These are phyloP conservation scores for Ctenosaura bakeri DNA, from an alignment of 2,797 vertebrate genomes.

Conservation along the genomic window DNA sequence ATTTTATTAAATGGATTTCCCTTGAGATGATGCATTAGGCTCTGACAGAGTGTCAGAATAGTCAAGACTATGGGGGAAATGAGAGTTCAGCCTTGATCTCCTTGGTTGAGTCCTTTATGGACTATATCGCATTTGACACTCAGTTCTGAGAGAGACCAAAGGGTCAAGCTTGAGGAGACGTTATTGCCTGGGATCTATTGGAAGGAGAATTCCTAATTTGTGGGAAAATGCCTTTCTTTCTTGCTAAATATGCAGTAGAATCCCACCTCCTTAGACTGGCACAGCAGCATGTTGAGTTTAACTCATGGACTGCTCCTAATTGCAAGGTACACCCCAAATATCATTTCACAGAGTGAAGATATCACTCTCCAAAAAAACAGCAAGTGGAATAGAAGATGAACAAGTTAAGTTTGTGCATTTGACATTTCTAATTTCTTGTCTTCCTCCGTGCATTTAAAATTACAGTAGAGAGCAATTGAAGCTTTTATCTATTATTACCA, in stretches of 20 bases:
- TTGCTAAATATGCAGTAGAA: conserved; percentile 43
- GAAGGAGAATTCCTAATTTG: conserved; percentile 6
- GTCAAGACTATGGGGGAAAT: conserved; percentile 55
- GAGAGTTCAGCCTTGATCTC: conserved; percentile 68
- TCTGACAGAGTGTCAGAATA: conserved; percentile 53
- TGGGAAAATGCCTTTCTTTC: conserved; percentile 56
- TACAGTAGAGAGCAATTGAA: conserved; percentile 65
- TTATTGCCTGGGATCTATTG: neutral
- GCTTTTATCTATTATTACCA: conserved; percentile 73
- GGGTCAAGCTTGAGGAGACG: conserved; percentile 67
- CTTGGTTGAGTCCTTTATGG: conserved; percentile 68
- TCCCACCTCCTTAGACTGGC: conserved; percentile 61
- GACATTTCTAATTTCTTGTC: conserved; percentile 63
- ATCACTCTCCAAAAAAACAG: conserved; percentile 52
- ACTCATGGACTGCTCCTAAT: conserved; percentile 64
- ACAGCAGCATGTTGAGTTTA: conserved; percentile 46
- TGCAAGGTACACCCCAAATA: conserved; percentile 50
- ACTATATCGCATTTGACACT: conserved; percentile 67
- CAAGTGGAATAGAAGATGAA: conserved; percentile 23
- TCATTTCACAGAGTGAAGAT: conserved; percentile 48
- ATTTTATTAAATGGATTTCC: conserved; percentile 64
- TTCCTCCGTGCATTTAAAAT: conserved; percentile 57
- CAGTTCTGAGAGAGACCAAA: conserved; percentile 71
- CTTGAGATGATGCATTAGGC: conserved; percentile 51
- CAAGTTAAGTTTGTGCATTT: conserved; percentile 39